Evolutionary conservation across 2,797 vertebrate genomes (phyloP), one percentile per base, ranked within the genome.

Genomic region (Neostethus bicornis): DNA sequence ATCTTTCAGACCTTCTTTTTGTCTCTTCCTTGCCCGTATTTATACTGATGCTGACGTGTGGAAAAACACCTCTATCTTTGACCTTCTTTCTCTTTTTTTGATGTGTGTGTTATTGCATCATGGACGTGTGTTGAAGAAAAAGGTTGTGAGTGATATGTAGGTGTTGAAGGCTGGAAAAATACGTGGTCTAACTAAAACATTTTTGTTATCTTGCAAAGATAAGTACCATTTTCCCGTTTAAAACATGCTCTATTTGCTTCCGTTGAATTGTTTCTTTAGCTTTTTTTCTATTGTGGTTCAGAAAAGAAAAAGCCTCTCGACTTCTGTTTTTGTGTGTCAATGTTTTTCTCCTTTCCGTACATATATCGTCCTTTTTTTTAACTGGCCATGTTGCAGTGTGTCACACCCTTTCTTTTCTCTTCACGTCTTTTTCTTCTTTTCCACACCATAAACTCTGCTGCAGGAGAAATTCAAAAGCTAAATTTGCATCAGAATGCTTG

Each of bases 11-110:
- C 68, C 59, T 60, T 68, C 77, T 70, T 53, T 73, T 75, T 72
- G 62, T 20, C 31, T 28, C 47, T 63, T 63, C 37, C 62, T 63
- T 56, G 68, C 77, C 60, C 81, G 68, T 87, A 87, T 84, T 75
- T 74, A 87, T 73, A 79, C 66, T 1, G 46, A 75, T 81, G 78
- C 69, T 75, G 23, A 47, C 47, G 51, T 80, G 66, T n/a, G 79
- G 85, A 77, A 86, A 88, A 86, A 58, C 43, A 70, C 82, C 82
- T 49, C 38, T n/a, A 68, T 61, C 64, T 25, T 70, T 35, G 20
- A 39, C 46, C 54, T 24, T 7, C 23, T 66, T 67, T 26, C 35
- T 34, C 43, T 70, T 66, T 62, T 28, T 39, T 20, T 57, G 43
- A 62, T 58, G 47, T 0, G 17, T 47, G 56, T 2, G 1, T 44